Evolutionary conservation across 2,888 invertebrate species (phyloP), one percentile per base, ranked within the genome.

Genomic region (Piscicola geometra): DNA sequence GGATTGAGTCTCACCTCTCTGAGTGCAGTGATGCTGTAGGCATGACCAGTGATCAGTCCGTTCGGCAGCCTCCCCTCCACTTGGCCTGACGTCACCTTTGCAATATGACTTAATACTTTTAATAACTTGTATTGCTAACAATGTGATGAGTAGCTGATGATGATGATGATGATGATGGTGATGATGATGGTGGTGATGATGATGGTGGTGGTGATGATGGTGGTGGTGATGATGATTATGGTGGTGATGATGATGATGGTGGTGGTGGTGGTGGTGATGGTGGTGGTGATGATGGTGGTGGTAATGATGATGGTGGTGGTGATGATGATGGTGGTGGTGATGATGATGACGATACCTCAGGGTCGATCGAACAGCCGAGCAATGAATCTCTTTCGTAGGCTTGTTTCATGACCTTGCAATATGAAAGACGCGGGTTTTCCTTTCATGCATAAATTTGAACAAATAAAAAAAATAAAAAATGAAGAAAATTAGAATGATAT

Each of bases 321-420:
- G n/a, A 41, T 5, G 41, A 41, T 5, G 41, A 41, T 9, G 41
- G 15, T 5, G 41, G 15, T 5, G 41, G 15, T 5, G 60, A 25
- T 3, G n/a, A 56, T 3, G 60, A 67, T 5, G n/a, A 25, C 21
- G 33, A 33, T 25, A 71, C 71, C 3, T 68, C 25, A 1, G 73
- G 88, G 79, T 96, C 95, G 81, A 98, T 91, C 47, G 94, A 94
- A 86, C 96, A 96, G 0, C 94, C 96, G 91, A 97, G 93, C 77
- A 99, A 89, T 0, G 97, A 97, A 28, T 86, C 91, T 81, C 96
- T 89, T 83, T 95, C 93, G 81, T 90, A 91, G 0, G 94, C 96
- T 86, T 97, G 96, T 77, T 91, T 84, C 85, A 85, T 82, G 75
- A 84, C 83, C 25, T 77, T 78, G 50, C 83, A n/a, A n/a, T n/a